phyloP scores from a whole-genome alignment of 2,888 invertebrate species.

The Tinea semifulvella region DNA sequence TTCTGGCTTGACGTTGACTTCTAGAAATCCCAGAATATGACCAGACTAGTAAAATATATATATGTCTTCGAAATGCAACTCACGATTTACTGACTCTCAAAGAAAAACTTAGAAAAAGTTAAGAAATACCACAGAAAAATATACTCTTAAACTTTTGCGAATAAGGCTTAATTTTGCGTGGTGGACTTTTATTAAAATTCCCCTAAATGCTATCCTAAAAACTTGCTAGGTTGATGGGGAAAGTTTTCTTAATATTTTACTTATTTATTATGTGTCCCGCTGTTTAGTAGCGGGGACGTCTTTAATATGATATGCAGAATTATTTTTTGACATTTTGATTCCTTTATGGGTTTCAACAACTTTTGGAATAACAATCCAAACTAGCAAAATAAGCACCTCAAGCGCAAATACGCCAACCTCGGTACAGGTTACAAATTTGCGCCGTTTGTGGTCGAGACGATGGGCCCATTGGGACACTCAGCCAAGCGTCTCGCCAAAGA shows the following conservation, averaged over 20 bases:
- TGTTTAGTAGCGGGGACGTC: slow-evolving; percentile 24
- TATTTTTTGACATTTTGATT: slow-evolving; percentile 4
- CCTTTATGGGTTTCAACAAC: neutral
- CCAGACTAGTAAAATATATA: too few relatives aligned
- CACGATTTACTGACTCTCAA: slow-evolving; percentile 11
- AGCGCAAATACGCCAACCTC: too few relatives aligned
- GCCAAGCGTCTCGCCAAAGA: too few relatives aligned
- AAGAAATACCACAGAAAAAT: neutral
- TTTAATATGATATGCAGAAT: slow-evolving; percentile 9
- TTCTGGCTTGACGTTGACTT: too few relatives aligned
- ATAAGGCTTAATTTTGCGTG: slow-evolving; percentile 24
- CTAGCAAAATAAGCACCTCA: too few relatives aligned
- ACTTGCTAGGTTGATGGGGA: slow-evolving; percentile 46
- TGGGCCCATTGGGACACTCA: too few relatives aligned
- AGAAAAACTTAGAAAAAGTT: slow-evolving; percentile 22
- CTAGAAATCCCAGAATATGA: too few relatives aligned
- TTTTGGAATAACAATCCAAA: too few relatives aligned
- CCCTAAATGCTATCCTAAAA: slow-evolving; percentile 40
- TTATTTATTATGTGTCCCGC: slow-evolving; percentile 54
- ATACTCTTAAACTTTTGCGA: neutral
- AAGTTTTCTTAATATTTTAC: slow-evolving; percentile 59
- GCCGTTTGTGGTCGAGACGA: too few relatives aligned
- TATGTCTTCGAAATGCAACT: neutral
- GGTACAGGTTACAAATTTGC: too few relatives aligned
- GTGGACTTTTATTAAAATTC: slow-evolving; percentile 28